Conservation (phyloP, 2,797 vertebrate genomes). For the Dromococcyx pavoninus region DNA sequence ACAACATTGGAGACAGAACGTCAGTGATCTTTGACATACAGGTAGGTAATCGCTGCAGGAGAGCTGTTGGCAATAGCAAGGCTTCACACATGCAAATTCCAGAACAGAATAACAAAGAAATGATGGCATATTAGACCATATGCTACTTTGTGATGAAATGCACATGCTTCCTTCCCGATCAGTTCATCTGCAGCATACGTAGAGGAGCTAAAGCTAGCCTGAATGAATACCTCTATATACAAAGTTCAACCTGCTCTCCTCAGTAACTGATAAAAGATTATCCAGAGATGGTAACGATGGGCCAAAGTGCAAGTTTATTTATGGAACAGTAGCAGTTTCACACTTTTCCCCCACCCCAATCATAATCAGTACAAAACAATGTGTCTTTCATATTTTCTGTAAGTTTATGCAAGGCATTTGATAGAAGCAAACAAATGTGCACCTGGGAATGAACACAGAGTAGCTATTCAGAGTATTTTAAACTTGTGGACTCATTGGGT, state of each 20-base stretch:
- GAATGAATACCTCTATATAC: neutral
- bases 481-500: neutral
- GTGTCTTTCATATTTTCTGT: neutral
- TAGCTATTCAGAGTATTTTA: neutral
- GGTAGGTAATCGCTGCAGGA: neutral
- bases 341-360: accelerated
- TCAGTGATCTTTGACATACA: neutral
- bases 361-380: neutral
- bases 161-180: accelerated
- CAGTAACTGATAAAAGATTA: neutral
- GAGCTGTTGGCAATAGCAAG: neutral
- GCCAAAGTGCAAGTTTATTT: neutral
- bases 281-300: neutral
- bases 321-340: neutral
- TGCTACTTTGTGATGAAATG: accelerated
- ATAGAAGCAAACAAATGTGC: neutral
- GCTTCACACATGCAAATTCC: neutral
- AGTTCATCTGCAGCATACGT: neutral
- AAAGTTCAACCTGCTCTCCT: neutral
- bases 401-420: neutral
- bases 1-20: neutral
- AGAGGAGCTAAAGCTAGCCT: neutral
- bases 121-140: neutral
- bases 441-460: neutral
- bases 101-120: neutral